Evolutionary conservation across 2,113 vertebrate genomes (phyloP).

Genomic region (Turnix velox): DNA sequence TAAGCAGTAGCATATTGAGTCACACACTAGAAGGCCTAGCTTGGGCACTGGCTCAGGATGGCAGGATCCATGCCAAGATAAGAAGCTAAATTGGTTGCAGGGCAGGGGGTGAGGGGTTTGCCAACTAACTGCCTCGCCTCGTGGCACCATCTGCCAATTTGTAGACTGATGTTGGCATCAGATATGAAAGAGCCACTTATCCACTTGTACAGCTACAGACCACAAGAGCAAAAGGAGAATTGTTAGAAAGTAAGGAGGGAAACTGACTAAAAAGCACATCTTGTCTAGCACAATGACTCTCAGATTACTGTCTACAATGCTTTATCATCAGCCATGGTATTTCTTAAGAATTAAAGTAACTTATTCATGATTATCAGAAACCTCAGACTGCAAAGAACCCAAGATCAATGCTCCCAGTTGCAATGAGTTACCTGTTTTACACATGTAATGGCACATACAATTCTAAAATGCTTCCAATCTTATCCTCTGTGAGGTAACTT

Average conservation of each 20-base stretch:
- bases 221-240: slow-evolving; percentile 40
- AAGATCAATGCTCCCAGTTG: not conserved
- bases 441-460: not conserved
- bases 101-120: slow-evolving; percentile 29
- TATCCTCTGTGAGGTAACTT: not conserved
- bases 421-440: not conserved
- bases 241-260: slow-evolving; percentile 51
- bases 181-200: slow-evolving; percentile 66
- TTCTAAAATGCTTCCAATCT: not conserved
- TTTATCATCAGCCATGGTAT: not conserved
- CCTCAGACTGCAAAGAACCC: not conserved
- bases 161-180: slow-evolving; percentile 58
- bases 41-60: slow-evolving; percentile 60
- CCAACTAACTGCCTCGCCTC: slow-evolving; percentile 55
- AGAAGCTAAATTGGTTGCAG: slow-evolving; percentile 68
- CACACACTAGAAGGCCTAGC: slow-evolving; percentile 37
- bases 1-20: slow-evolving; percentile 61
- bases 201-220: slow-evolving; percentile 44
- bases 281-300: slow-evolving; percentile 26
- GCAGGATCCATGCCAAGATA: slow-evolving; percentile 56
- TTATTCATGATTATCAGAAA: not conserved
- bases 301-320: slow-evolving; percentile 1
- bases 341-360: not conserved
- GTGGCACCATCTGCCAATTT: slow-evolving; percentile 59
- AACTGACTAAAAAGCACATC: slow-evolving; percentile 45